Evolutionary conservation across 2,797 vertebrate genomes (phyloP).

Genomic region (Stomatorhinus walkeri): DNA sequence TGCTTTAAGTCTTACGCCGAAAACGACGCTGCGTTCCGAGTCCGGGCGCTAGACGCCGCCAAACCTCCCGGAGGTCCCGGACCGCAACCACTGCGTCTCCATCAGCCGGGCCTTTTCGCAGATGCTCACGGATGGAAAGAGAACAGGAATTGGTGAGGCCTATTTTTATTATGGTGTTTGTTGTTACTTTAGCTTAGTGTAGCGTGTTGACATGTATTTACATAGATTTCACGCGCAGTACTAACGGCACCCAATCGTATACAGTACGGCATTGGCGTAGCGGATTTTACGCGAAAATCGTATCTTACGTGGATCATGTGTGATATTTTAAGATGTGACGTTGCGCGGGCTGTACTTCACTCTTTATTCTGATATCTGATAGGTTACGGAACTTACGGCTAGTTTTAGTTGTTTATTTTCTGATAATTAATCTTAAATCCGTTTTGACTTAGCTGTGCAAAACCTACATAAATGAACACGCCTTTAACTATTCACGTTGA

Average conservation of each 20-base stretch:
- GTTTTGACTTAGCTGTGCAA: background rate
- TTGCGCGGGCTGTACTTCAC: background rate
- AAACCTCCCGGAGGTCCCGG: constrained; percentile 84
- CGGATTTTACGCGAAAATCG: background rate
- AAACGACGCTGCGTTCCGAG: constrained; percentile 88
- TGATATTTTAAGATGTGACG: background rate
- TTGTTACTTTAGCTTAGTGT: constrained; percentile 26
- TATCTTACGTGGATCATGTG: background rate
- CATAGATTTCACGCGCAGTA: constrained; percentile 54
- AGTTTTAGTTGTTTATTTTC: background rate
- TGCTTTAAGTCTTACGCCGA: constrained; percentile 53
- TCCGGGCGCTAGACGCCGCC: constrained; percentile 89
- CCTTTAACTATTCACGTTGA: background rate
- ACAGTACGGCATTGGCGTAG: constrained; percentile 20
- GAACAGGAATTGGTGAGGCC: constrained; percentile 82
- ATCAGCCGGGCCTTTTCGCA: constrained; percentile 84
- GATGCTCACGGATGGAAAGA: constrained; percentile 89
- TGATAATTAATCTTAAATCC: background rate
- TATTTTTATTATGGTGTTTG: constrained; percentile 26
- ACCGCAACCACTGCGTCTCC: constrained; percentile 81
- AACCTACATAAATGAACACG: background rate
- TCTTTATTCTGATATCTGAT: background rate
- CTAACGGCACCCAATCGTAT: background rate
- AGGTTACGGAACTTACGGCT: background rate
- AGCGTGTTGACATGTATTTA: constrained; percentile 60